Percentiles rank a stretch among this genome's conserved stretches.
Evolutionary conservation across 1,140 invertebrate species (phyloP).

Genomic region (Lepidurus arcticus): DNA sequence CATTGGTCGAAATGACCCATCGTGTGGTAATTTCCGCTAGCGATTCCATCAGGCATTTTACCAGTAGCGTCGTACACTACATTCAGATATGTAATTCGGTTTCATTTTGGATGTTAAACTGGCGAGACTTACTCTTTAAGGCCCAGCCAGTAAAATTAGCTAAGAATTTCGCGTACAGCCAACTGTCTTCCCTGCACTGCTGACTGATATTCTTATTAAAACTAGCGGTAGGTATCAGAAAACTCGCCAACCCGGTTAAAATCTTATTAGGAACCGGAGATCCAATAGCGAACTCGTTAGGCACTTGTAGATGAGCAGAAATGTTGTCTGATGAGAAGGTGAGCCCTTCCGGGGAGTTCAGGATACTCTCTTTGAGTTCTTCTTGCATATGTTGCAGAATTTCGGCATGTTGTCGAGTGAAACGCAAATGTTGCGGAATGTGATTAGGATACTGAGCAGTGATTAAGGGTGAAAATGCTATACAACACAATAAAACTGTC

Average conservation of each 20-base stretch:
- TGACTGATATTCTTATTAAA: neutral
- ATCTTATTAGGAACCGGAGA: neutral
- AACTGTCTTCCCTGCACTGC: conserved; percentile 26
- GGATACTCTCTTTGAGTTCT: neutral
- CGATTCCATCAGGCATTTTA: conserved; percentile 12
- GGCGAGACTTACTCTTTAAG: conserved; percentile 19
- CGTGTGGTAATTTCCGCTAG: conserved; percentile 19
- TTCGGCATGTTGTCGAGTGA: neutral
- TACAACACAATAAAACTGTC: neutral
- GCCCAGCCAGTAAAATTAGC: conserved; percentile 3
- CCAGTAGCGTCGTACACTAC: conserved; percentile 25
- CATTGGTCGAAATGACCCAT: conserved; percentile 33
- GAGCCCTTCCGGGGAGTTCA: too few species aligned
- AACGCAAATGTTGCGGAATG: neutral
- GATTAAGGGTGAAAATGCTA: neutral
- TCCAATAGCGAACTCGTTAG: neutral
- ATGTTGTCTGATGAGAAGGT: too few species aligned
- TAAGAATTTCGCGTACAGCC: neutral
- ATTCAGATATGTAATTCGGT: neutral
- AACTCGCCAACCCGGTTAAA: neutral
- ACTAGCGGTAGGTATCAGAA: neutral
- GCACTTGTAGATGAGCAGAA: neutral
- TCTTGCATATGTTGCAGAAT: neutral
- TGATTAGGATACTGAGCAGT: neutral
- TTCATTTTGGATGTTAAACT: neutral